Evolutionary conservation across 2,888 invertebrate genomes (phyloP).

Genomic region (Nephrotoma flavescens): DNA sequence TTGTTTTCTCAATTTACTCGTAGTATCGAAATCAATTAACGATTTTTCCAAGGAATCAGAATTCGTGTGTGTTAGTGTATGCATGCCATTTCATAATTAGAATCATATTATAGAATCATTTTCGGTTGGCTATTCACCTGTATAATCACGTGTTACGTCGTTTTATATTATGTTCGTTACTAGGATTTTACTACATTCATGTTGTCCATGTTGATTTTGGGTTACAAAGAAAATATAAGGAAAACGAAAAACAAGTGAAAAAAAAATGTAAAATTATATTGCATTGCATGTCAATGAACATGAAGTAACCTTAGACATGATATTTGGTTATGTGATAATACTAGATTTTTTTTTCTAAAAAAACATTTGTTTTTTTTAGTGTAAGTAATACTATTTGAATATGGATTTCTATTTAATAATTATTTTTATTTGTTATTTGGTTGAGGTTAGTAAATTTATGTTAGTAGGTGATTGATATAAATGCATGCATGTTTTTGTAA

Average conservation of each 20-base stretch:
- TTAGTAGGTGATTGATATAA: no score
- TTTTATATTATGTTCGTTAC: neutral
- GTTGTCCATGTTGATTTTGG: neutral
- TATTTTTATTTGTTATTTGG: no score
- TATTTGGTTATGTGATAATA: neutral
- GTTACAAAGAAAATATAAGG: neutral
- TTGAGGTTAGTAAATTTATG: no score
- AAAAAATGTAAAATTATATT: neutral
- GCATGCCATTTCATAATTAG: neutral
- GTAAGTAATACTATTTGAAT: no score
- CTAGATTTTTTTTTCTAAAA: neutral
- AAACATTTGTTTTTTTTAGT: no score
- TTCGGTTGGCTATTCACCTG: neutral
- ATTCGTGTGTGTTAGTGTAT: neutral
- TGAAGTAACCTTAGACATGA: neutral
- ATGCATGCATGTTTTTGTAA: no score
- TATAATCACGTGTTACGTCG: neutral
- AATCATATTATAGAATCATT: neutral
- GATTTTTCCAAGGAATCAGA: neutral
- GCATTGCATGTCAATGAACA: neutral
- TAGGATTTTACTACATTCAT: neutral
- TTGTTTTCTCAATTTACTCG: no score
- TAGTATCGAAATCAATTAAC: neutral
- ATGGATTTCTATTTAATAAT: no score
- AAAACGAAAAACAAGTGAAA: neutral